phyloP scores from a whole-genome alignment of 1,140 invertebrate species.

The Microplitis mediator region DNA sequence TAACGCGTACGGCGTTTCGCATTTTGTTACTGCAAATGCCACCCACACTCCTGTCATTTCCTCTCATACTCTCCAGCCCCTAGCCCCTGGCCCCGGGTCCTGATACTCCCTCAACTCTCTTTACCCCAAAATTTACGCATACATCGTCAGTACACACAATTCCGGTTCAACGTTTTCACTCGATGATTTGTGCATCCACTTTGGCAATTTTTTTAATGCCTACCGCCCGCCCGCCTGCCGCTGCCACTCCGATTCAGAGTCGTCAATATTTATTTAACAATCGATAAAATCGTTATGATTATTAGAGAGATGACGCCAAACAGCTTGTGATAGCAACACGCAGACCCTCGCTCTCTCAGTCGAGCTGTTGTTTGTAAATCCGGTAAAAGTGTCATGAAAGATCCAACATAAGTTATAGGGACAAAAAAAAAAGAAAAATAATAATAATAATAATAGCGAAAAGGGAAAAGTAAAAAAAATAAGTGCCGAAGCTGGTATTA shows the following conservation, averaged over 20 bases:
- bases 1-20: conserved; percentile 56
- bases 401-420: not conserved
- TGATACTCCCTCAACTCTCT: conserved; percentile 11
- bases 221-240: not conserved
- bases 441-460: conserved; percentile 19
- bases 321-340: no score
- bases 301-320: no score
- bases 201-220: conserved; percentile 54
- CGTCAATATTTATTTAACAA: conserved; percentile 14
- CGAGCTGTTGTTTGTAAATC: not conserved
- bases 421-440: not conserved
- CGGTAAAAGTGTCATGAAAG: not conserved
- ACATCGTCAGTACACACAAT: conserved; percentile 37
- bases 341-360: no score
- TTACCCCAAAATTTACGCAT: not conserved
- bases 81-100: not conserved
- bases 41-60: conserved; percentile 28
- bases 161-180: conserved; percentile 45
- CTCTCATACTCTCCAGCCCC: conserved; percentile 30
- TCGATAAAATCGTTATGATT: not conserved
- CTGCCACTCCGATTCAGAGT: not conserved
- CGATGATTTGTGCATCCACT: conserved; percentile 56
- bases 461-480: conserved; percentile 34
- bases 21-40: conserved; percentile 61
- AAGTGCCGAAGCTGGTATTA: conserved; percentile 47